phyloP scores from a whole-genome alignment of 2,113 vertebrate genomes.

The Tetrax tetrax region DNA sequence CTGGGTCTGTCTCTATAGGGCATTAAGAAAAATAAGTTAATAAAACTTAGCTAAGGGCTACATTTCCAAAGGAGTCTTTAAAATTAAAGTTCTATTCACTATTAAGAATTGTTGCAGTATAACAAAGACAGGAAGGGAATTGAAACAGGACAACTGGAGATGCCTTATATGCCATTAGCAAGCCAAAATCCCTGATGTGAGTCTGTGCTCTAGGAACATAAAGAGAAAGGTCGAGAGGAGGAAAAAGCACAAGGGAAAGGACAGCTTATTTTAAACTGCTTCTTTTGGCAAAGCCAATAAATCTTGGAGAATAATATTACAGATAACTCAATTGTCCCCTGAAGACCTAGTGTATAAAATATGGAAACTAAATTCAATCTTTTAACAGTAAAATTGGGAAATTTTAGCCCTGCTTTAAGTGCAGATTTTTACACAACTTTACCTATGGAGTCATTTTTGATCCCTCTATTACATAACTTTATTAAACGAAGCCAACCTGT shows the following conservation, averaged over 20 bases:
- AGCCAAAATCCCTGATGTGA: conserved; percentile 4
- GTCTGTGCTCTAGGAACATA: conserved; percentile 1
- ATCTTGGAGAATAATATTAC: conserved; percentile 48
- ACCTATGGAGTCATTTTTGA: neutral
- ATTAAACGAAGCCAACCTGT: conserved; percentile 1
- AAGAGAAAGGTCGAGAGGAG: conserved; percentile 11
- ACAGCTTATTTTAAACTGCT: conserved; percentile 40
- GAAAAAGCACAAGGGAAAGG: neutral
- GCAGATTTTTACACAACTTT: neutral
- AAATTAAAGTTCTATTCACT: conserved; percentile 32
- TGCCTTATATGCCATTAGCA: neutral
- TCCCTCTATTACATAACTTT: neutral
- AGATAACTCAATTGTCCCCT: conserved; percentile 47
- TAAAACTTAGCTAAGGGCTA: conserved; percentile 33
- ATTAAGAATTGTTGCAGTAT: neutral
- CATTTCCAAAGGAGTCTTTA: conserved; percentile 14
- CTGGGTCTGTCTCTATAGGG: neutral
- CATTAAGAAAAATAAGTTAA: neutral
- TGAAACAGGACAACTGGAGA: conserved; percentile 13
- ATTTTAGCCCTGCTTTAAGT: neutral
- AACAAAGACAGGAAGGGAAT: conserved; percentile 31
- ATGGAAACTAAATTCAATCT: conserved; percentile 6
- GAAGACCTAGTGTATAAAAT: conserved; percentile 39
- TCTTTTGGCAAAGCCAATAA: conserved; percentile 49
- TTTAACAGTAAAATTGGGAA: neutral